Conservation (phyloP, 92 coral and sea anemone genomes). For the Blastomussa wellsi region DNA sequence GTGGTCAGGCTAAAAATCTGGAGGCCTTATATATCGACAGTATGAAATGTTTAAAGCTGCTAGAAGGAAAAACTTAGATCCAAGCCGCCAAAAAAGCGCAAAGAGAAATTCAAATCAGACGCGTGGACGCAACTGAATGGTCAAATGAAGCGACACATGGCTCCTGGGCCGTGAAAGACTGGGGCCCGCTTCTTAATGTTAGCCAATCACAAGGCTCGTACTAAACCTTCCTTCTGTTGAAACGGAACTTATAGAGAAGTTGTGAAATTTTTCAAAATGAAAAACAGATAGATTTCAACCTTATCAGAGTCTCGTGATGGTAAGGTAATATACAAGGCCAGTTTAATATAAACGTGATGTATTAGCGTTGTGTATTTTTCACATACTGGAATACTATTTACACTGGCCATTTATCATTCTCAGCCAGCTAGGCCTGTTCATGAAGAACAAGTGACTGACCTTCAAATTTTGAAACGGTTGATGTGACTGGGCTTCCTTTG, state of each 20-base stretch:
- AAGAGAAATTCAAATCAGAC: slow-evolving; percentile 51
- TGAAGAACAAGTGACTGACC: too few relatives aligned
- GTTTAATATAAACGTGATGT: too few relatives aligned
- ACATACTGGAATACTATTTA: too few relatives aligned
- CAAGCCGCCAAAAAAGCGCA: slow-evolving; percentile 51
- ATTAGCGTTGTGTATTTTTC: too few relatives aligned
- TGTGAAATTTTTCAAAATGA: background rate
- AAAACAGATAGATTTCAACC: too few relatives aligned
- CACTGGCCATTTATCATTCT: too few relatives aligned
- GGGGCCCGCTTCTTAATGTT: slow-evolving; percentile 5
- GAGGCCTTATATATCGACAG: background rate
- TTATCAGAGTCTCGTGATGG: too few relatives aligned
- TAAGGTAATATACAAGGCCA: too few relatives aligned
- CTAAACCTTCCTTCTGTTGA: background rate
- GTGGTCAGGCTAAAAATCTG: background rate
- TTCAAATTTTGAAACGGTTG: too few relatives aligned
- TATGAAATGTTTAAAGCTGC: slow-evolving; percentile 30
- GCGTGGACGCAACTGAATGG: slow-evolving; percentile 97
- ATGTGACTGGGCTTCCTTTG: too few relatives aligned
- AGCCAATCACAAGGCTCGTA: slow-evolving; percentile 58
- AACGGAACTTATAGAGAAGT: background rate
- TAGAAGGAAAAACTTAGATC: slow-evolving; percentile 39
- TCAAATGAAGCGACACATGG: slow-evolving; percentile 79
- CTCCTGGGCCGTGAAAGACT: slow-evolving; percentile 43
- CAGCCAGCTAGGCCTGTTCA: too few relatives aligned